These are phyloP conservation scores for Aplocera efformata DNA, from an alignment of 2,888 invertebrate genomes.

Conservation along the genomic window DNA sequence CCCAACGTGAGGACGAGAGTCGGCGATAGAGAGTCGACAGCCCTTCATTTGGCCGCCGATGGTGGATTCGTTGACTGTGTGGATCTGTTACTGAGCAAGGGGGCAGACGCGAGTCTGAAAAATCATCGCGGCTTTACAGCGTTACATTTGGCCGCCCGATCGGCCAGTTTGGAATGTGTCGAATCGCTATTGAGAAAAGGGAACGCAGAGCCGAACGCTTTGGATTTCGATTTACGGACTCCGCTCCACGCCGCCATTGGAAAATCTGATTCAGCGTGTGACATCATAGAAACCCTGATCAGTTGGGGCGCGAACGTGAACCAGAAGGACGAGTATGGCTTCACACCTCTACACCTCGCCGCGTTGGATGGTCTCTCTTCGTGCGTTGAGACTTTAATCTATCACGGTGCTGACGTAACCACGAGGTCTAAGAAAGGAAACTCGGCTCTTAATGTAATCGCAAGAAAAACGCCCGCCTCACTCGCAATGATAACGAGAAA, in stretches of 20 bases:
- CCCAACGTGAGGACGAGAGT: conserved; percentile 85
- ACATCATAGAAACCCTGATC: conserved; percentile 88
- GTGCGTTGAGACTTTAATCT: conserved; percentile 91
- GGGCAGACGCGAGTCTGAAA: conserved; percentile 86
- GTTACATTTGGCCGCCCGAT: conserved; percentile 90
- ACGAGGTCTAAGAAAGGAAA: conserved; percentile 93
- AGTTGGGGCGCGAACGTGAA: conserved; percentile 91
- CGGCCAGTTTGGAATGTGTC: conserved; percentile 90
- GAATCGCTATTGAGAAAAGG: conserved; percentile 87
- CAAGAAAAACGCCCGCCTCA: conserved; percentile 92
- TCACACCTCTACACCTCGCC: conserved; percentile 91
- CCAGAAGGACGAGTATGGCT: conserved; percentile 91
- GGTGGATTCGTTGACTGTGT: conserved; percentile 92
- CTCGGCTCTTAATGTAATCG: conserved; percentile 91
- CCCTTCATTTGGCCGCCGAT: conserved; percentile 93
- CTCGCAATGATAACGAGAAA: conserved; percentile 90
- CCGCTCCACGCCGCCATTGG: conserved; percentile 91
- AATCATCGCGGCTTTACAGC: conserved; percentile 92
- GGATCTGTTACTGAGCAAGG: conserved; percentile 85
- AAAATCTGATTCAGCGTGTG: conserved; percentile 90
- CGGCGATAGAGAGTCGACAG: conserved; percentile 87
- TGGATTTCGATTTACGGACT: conserved; percentile 90
- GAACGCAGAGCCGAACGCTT: conserved; percentile 88
- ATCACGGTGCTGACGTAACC: conserved; percentile 93
- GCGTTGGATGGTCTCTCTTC: conserved; percentile 91